phyloP scores from a whole-genome alignment of 2,113 vertebrate genomes.

The Oenanthe oenanthe region DNA sequence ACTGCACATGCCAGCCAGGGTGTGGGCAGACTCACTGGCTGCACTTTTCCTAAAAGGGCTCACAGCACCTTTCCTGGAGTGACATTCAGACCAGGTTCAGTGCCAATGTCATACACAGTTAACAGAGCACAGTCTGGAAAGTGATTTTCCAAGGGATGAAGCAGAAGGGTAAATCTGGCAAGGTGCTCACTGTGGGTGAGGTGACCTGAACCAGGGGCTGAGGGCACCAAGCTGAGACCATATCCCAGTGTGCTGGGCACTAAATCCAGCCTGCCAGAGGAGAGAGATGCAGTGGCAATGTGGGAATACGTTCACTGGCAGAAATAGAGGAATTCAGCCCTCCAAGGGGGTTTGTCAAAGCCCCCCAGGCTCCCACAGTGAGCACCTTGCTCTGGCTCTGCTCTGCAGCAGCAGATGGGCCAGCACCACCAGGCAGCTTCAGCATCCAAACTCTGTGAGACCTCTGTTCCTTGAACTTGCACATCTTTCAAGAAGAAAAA shows the following conservation, averaged over 20 bases:
- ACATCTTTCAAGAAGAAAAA: neutral
- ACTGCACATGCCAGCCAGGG: neutral
- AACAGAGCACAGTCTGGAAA: neutral
- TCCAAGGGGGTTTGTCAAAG: neutral
- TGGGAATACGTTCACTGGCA: accelerated
- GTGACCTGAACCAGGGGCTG: neutral
- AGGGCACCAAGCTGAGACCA: neutral
- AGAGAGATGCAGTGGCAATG: neutral
- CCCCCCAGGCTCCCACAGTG: accelerated
- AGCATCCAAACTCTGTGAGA: neutral
- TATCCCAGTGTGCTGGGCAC: accelerated
- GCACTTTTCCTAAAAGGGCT: neutral
- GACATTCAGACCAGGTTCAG: neutral
- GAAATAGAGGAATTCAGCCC: neutral
- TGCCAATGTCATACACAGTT: neutral
- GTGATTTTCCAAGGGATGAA: neutral
- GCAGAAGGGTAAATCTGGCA: neutral
- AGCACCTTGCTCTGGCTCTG: accelerated
- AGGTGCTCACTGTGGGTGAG: too few relatives aligned
- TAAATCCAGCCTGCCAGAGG: neutral
- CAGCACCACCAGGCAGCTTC: neutral
- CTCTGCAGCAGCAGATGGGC: neutral
- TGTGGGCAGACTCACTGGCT: neutral
- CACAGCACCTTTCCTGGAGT: neutral
- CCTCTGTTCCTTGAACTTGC: neutral